Evolutionary conservation across 1,140 invertebrate species (phyloP), one percentile per base, ranked within the genome.

Genomic region (Drosophila fuyamai): DNA sequence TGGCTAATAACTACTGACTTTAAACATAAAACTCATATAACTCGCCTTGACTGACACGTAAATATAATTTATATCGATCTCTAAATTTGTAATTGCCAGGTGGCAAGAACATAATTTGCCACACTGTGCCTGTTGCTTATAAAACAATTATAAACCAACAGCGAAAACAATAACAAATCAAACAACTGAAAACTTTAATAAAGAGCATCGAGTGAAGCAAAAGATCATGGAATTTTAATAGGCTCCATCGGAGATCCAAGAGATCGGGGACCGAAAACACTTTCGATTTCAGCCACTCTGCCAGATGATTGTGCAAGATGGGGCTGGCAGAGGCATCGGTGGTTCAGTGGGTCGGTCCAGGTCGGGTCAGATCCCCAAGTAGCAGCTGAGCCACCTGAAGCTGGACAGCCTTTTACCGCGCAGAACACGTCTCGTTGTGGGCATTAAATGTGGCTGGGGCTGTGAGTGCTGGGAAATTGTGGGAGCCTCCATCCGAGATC

Each of bases 341-440:
- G 48, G 60, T 44, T 68, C 38, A 53, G 60, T 66, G 65, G 65
- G 65, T 68, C 60, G 65, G 59, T 68, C 47, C 61, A 63, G 47
- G 61, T 14, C 18, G 36, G 27, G 43, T 65, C 63, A 50, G 29
- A 55, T 41, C 13, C 14, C 32, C 4, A n/a, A 51, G 47, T 35
- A 35, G 48, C 47, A 62, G 60, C 47, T 51, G 36, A 29, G 4
- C 32, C 32, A 61, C 2, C 14, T 38, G 18, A 5, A 10, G 1
- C 32, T 47, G 61, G 53, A 72, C 48, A 13, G 13, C 60, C 74
- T 74, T 77, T 81, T 79, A 58, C 60, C 50, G 38, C 51, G 59
- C 66, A 86, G 83, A 86, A 86, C 83, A 86, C 82, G 82, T 88
- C 83, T 63, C 76, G 83, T 61, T 79, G 79, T 88, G 83, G 50